Conservation (phyloP, 2,888 invertebrate genomes). For the Machimus rusticus region DNA sequence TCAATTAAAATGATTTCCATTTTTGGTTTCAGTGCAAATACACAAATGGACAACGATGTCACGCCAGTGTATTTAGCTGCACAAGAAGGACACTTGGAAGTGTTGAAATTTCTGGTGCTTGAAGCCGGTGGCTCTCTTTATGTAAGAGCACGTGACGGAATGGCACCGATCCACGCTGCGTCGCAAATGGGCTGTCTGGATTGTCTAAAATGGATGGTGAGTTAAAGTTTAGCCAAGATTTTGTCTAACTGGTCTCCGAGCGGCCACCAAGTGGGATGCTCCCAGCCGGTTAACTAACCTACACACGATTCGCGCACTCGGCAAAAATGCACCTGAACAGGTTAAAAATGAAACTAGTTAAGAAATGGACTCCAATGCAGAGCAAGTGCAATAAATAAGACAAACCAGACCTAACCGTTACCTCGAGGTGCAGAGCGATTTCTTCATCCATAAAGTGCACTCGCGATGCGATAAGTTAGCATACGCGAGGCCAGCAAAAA, state of each 20-base stretch:
- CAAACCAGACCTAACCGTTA: constrained; percentile 44
- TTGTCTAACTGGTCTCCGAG: neutral
- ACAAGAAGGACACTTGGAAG: constrained; percentile 87
- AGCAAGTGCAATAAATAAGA: constrained; percentile 18
- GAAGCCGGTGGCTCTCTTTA: constrained; percentile 84
- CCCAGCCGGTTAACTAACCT: neutral
- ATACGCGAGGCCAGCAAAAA: constrained; percentile 20
- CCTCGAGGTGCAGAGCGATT: neutral
- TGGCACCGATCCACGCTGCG: constrained; percentile 90
- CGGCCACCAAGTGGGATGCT: neutral
- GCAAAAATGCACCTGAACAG: neutral
- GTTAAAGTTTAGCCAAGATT: constrained; percentile 50
- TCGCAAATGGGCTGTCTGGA: constrained; percentile 88
- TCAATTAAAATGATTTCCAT: neutral
- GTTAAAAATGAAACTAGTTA: constrained; percentile 39
- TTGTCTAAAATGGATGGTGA: constrained; percentile 91
- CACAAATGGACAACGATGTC: constrained; percentile 92
- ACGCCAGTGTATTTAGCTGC: constrained; percentile 89
- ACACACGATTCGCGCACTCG: neutral
- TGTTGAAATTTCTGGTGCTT: constrained; percentile 82
- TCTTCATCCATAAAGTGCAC: constrained; percentile 42
- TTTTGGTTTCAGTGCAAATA: constrained; percentile 75
- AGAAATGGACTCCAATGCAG: constrained; percentile 5
- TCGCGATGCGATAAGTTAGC: neutral
- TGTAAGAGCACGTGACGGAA: constrained; percentile 86